phyloP scores from a whole-genome alignment of 2,888 invertebrate genomes.

The Tanypteryx hageni region DNA sequence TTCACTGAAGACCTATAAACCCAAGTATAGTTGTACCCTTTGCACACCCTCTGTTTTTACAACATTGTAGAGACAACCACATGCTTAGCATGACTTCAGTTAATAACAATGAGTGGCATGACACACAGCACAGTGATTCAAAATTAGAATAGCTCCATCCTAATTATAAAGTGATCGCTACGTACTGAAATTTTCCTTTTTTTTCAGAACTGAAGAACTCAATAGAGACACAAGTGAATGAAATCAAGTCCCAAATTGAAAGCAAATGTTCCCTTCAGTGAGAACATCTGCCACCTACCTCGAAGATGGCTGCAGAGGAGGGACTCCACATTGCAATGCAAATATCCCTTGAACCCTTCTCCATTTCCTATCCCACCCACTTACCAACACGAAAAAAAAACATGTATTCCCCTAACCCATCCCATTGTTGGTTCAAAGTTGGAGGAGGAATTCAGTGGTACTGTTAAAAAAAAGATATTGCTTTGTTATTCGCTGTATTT shows the following conservation, averaged over 20 bases:
- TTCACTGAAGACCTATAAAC: neutral
- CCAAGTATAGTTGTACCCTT: conserved; percentile 19
- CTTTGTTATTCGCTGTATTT: conserved; percentile 60
- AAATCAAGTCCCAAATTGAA: conserved; percentile 97
- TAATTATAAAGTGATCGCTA: conserved; percentile 24
- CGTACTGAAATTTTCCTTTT: conserved; percentile 54
- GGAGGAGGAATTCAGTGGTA: conserved; percentile 61
- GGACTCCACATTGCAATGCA: conserved; percentile 63
- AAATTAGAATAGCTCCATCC: conserved; percentile 43
- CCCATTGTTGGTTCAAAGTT: conserved; percentile 61
- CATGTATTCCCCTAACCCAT: conserved; percentile 50
- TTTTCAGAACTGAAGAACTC: conserved; percentile 97
- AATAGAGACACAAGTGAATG: conserved; percentile 97
- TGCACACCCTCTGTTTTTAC: conserved; percentile 8
- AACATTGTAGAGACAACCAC: conserved; percentile 12
- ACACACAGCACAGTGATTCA: neutral
- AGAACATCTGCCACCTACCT: conserved; percentile 72
- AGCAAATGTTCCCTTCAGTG: conserved; percentile 98
- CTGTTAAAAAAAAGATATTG: conserved; percentile 57
- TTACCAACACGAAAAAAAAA: conserved; percentile 43
- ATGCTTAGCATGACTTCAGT: conserved; percentile 46
- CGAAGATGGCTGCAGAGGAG: conserved; percentile 62
- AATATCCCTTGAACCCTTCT: conserved; percentile 48
- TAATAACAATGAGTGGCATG: conserved; percentile 46
- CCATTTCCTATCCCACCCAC: conserved; percentile 23